These are phyloP conservation scores for Gobius niger DNA, from an alignment of 2,113 vertebrate genomes.

Conservation along the genomic window DNA sequence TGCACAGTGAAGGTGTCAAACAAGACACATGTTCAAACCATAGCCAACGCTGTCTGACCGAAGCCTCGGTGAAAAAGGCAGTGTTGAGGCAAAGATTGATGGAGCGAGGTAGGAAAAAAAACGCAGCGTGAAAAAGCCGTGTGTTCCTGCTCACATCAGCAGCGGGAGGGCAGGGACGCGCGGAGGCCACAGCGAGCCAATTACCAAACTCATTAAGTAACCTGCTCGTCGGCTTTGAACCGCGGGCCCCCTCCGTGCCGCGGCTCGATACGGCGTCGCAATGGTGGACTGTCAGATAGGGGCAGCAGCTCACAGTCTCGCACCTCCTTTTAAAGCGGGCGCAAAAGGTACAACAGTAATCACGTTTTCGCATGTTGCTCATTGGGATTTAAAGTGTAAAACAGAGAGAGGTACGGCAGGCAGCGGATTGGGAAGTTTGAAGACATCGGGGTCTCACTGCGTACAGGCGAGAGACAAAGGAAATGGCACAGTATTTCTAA, in stretches of 20 bases:
- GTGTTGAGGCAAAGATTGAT: slow-evolving; percentile 13
- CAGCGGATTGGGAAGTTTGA: neutral
- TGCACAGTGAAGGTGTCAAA: neutral
- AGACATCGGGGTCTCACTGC: neutral
- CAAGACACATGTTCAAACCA: neutral
- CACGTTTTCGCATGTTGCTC: slow-evolving; percentile 26
- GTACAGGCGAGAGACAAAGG: slow-evolving; percentile 1
- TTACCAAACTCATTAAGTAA: slow-evolving; percentile 80
- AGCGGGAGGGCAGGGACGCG: slow-evolving; percentile 58
- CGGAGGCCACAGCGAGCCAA: slow-evolving; percentile 70
- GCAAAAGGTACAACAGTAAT: slow-evolving; percentile 38
- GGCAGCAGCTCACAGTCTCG: slow-evolving; percentile 10
- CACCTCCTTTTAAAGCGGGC: slow-evolving; percentile 30
- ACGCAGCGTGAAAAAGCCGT: slow-evolving; percentile 24
- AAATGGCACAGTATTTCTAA: neutral
- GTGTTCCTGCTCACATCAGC: slow-evolving; percentile 63
- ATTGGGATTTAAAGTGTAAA: slow-evolving; percentile 26
- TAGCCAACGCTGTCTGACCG: neutral
- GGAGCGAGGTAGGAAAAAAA: slow-evolving; percentile 12
- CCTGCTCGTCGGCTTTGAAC: slow-evolving; percentile 70
- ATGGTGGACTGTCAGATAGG: slow-evolving; percentile 32
- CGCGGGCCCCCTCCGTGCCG: slow-evolving; percentile 50
- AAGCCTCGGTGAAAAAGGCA: slow-evolving; percentile 25
- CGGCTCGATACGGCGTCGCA: slow-evolving; percentile 47
- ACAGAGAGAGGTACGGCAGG: neutral